phyloP scores from a whole-genome alignment of 2,113 vertebrate species.

The Hassar affinis region DNA sequence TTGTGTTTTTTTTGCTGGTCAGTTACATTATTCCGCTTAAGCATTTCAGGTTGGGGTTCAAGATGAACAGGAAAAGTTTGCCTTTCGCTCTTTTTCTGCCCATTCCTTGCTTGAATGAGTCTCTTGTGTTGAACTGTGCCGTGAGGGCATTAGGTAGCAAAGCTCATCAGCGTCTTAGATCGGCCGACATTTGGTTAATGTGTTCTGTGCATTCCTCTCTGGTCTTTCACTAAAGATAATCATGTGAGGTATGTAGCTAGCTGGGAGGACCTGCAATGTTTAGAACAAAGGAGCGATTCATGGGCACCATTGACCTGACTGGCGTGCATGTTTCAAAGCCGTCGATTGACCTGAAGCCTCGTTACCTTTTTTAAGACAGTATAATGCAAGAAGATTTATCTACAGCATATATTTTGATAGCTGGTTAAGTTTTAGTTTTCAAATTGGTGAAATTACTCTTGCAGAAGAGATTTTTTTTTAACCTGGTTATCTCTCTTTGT shows the following conservation, averaged over 20 bases:
- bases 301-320: constrained; percentile 36
- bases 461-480: neutral
- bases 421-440: neutral
- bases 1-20: neutral
- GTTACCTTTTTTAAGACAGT: neutral
- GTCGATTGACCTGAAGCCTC: neutral
- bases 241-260: constrained; percentile 52
- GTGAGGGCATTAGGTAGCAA: neutral
- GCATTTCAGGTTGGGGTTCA: neutral
- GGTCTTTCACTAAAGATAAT: constrained; percentile 52
- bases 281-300: constrained; percentile 54
- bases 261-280: constrained; percentile 44
- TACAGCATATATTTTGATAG: neutral
- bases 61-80: neutral
- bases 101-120: neutral
- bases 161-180: neutral
- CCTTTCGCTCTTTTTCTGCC: neutral
- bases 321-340: neutral
- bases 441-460: too few species aligned
- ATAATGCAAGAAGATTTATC: neutral
- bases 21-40: neutral
- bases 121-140: neutral
- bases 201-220: constrained; percentile 43
- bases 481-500: neutral
- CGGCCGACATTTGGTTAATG: constrained; percentile 9